Conservation (phyloP, 2,113 vertebrate genomes). For the Nothocercus nigrocapillus region DNA sequence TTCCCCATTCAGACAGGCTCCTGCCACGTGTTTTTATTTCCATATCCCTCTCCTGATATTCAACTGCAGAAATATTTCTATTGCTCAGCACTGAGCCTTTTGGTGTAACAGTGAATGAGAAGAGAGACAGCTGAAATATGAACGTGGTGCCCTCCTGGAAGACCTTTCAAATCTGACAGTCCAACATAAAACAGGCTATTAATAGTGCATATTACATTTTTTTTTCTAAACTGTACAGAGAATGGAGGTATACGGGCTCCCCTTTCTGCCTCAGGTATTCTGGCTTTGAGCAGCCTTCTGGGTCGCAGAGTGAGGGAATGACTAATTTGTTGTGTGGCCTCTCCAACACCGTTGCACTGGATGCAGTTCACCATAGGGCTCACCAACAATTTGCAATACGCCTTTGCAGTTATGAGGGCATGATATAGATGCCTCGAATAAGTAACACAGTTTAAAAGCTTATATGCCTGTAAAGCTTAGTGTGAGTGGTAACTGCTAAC, state of each 20-base stretch:
- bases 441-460: not conserved
- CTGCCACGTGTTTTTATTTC: slow-evolving; percentile 10
- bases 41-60: not conserved
- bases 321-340: not conserved
- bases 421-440: not conserved
- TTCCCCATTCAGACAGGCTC: not conserved
- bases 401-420: not conserved
- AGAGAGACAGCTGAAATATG: slow-evolving; percentile 8
- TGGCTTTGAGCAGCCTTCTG: not conserved
- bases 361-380: not conserved
- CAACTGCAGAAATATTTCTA: slow-evolving; percentile 30
- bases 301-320: not conserved
- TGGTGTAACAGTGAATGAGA: not conserved
- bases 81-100: not conserved
- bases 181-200: not conserved
- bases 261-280: not conserved
- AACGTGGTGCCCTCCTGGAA: not conserved
- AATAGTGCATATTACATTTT: not conserved
- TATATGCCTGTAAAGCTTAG: not conserved
- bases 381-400: not conserved
- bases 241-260: not conserved
- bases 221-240: not conserved
- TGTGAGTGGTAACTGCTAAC: not conserved
- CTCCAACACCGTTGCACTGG: not conserved
- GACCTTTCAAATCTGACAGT: not conserved